phyloP scores from a whole-genome alignment of 2,113 vertebrate species.

The Solenodon paradoxus region DNA sequence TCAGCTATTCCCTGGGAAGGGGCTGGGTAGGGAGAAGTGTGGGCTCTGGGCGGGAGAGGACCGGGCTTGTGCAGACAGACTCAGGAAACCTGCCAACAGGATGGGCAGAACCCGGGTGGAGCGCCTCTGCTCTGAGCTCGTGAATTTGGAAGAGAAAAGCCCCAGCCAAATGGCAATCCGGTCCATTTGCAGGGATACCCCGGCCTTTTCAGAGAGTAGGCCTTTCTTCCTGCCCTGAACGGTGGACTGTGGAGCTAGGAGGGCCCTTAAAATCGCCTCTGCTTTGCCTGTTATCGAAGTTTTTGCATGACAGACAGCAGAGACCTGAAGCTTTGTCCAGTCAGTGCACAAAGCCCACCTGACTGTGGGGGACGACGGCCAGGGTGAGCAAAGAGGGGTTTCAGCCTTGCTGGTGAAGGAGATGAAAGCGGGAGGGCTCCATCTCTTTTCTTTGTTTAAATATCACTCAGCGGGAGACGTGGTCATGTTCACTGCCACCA shows the following conservation, averaged over 20 bases:
- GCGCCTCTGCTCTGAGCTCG: too few species aligned
- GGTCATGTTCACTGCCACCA: rapidly evolving
- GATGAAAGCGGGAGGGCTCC: rapidly evolving
- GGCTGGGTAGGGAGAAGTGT: rapidly evolving
- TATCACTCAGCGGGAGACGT: neutral
- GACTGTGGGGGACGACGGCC: rapidly evolving
- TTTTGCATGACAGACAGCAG: neutral
- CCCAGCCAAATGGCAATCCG: rapidly evolving
- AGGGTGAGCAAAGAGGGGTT: neutral
- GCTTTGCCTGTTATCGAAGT: neutral
- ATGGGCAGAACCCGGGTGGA: too few species aligned
- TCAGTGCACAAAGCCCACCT: too few species aligned
- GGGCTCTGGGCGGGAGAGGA: neutral
- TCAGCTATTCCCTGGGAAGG: neutral
- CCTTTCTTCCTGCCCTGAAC: rapidly evolving
- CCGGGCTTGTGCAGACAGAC: too few species aligned
- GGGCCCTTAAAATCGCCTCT: neutral
- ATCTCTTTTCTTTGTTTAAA: rapidly evolving
- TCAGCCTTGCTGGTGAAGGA: rapidly evolving
- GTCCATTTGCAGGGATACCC: rapidly evolving
- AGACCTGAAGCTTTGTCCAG: neutral
- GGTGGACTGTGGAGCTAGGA: rapidly evolving
- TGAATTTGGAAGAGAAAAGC: neutral
- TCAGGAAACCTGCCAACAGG: too few species aligned
- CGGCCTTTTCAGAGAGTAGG: neutral